phyloP scores from a whole-genome alignment of 2,888 invertebrate species.

The Ennomos erosarius region DNA sequence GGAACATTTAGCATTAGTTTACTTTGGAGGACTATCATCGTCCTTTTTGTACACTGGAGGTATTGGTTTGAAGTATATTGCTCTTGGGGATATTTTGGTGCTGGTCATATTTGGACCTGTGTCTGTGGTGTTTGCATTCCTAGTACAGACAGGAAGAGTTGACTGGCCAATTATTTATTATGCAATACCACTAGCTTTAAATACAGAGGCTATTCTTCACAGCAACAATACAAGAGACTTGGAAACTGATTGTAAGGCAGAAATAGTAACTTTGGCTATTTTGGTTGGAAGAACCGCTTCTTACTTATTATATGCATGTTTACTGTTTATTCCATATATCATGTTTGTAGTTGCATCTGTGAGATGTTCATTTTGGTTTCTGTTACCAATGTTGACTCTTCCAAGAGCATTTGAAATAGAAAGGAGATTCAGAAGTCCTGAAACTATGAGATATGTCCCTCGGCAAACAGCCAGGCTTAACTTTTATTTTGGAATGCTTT shows the following conservation, averaged over 20 bases:
- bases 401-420: slow-evolving; percentile 96
- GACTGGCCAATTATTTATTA: slow-evolving; percentile 96
- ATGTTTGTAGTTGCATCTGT: slow-evolving; percentile 94
- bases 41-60: slow-evolving; percentile 99
- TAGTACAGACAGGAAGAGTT: slow-evolving; percentile 96
- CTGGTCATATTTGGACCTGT: slow-evolving; percentile 97
- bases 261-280: slow-evolving; percentile 98
- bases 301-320: slow-evolving; percentile 94
- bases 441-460: slow-evolving; percentile 92
- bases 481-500: slow-evolving; percentile 95
- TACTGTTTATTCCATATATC: slow-evolving; percentile 96
- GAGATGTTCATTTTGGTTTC: slow-evolving; percentile 94
- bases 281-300: slow-evolving; percentile 96
- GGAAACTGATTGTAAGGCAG: slow-evolving; percentile 94
- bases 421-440: slow-evolving; percentile 92
- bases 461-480: slow-evolving; percentile 95
- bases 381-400: slow-evolving; percentile 94
- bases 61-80: slow-evolving; percentile 97
- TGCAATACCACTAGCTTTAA: slow-evolving; percentile 96
- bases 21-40: slow-evolving; percentile 97
- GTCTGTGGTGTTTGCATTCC: slow-evolving; percentile 96
- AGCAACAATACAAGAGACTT: slow-evolving; percentile 97
- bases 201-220: slow-evolving; percentile 97
- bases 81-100: slow-evolving; percentile 96
- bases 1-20: slow-evolving; percentile 97